Evolutionary conservation across 2,113 vertebrate genomes (phyloP), one percentile per base, ranked within the genome.

Genomic region (Cochlearius cochlearius): DNA sequence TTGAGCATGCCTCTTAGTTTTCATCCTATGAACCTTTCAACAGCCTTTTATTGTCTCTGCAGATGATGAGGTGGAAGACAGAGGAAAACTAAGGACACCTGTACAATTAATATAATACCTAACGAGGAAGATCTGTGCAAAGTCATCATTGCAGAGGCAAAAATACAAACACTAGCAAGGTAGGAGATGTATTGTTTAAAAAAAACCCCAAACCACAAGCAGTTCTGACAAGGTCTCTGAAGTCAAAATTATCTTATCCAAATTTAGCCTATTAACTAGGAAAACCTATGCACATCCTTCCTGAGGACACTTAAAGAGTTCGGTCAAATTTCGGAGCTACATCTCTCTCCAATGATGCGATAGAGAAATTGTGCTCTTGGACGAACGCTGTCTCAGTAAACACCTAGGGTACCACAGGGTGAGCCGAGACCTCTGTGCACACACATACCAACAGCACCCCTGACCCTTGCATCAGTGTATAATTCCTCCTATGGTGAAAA

Each of bases 401-500:
- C 16, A 43, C 38, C 43, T 3, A 8, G 21, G 36, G 32, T 14
- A 22, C 9, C 17, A 10, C 30, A 29, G 43, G 17, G 23, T 3
- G 29, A 83, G n/a, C 43, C 1, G 1, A 59, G 39, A 20, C 3
- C 53, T 53, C n/a, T 13, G 30, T 11, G 34, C 17, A 29, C 39
- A 18, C 8, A 5, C 6, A 4, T 0, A 17, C 10, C 26, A 20
- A 5, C 53, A 60, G 29, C 39, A 66, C 45, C 23, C 5, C 39
- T 14, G 34, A 34, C 43, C 27, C 29, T 21, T 34, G 12, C 8
- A 39, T 10, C 27, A 12, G 13, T 7, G 11, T 9, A 0, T 3
- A 68, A 55, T 36, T 62, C 19, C 68, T 86, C 19, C 20, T 6
- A 1, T 4, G 20, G 26, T 18, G 5, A 12, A 49, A 50, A 43